Conservation (phyloP, 2,113 vertebrate genomes). For the Alectura lathami region DNA sequence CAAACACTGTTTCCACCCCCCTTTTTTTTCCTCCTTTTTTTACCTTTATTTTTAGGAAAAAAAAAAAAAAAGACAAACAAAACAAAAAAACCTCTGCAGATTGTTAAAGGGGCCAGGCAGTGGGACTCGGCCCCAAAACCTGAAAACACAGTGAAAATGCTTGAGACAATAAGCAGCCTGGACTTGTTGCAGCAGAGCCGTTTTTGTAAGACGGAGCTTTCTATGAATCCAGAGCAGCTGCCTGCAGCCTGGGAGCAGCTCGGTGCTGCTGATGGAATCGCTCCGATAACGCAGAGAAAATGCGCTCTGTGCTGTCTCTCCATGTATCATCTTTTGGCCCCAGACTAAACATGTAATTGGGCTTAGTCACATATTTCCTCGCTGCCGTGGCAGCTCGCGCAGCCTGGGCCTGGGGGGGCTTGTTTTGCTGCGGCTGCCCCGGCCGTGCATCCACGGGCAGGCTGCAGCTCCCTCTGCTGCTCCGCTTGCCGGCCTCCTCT, state of each 20-base stretch:
- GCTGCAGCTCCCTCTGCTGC: slow-evolving; percentile 78
- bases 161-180: neutral
- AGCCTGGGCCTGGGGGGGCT: neutral
- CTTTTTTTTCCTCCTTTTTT: neutral
- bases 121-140: neutral
- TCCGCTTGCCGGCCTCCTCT: neutral
- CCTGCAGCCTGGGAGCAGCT: neutral
- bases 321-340: slow-evolving; percentile 38
- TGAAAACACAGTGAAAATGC: neutral
- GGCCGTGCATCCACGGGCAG: neutral
- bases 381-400: slow-evolving; percentile 44
- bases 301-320: neutral
- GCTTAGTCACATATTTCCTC: slow-evolving; percentile 64
- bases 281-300: neutral
- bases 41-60: neutral
- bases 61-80: neutral
- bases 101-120: neutral
- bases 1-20: slow-evolving; percentile 50
- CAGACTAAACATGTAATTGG: slow-evolving; percentile 56
- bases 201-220: neutral
- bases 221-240: neutral
- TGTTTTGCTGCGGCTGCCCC: slow-evolving; percentile 2
- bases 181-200: neutral
- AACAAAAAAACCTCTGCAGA: neutral
- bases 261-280: neutral